Percentiles rank a stretch among this genome's conserved stretches.
These are phyloP conservation scores for Hydractinia symbiolongicarpus DNA, from an alignment of 30 jellyfish, hydroid and myxozoan genomes.

Conservation along the genomic window DNA sequence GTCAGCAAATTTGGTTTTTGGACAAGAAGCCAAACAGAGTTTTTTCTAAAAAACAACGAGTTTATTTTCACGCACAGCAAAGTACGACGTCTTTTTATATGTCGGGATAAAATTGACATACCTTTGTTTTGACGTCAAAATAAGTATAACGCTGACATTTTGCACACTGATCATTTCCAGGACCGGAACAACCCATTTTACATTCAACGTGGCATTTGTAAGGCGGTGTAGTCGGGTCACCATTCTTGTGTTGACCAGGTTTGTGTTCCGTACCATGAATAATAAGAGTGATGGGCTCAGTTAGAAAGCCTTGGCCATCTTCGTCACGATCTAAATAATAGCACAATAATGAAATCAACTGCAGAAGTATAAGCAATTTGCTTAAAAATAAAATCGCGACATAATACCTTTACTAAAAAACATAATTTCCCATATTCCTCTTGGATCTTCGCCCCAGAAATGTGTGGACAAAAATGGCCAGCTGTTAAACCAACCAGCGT, in stretches of 20 bases:
- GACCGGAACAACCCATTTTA: slow-evolving; percentile 76
- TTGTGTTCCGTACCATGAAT: slow-evolving; percentile 71
- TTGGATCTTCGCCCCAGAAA: slow-evolving; percentile 94
- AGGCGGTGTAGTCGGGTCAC: neutral
- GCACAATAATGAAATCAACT: neutral
- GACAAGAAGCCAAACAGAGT: slow-evolving; percentile 38
- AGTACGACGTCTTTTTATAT: too few species aligned
- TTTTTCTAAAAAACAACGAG: too few species aligned
- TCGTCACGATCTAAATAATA: slow-evolving; percentile 15
- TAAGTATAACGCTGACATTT: slow-evolving; percentile 55
- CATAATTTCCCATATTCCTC: slow-evolving; percentile 70
- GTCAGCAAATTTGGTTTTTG: slow-evolving; percentile 47
- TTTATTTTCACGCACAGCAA: too few species aligned
- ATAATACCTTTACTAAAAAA: slow-evolving; percentile 36
- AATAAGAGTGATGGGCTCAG: slow-evolving; percentile 54
- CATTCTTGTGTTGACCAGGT: slow-evolving; percentile 56
- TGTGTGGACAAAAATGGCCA: slow-evolving; percentile 89
- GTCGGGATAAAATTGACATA: too few species aligned
- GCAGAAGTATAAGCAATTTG: neutral
- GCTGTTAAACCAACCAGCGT: slow-evolving; percentile 41
- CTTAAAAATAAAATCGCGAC: neutral
- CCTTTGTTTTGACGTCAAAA: neutral
- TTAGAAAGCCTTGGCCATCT: slow-evolving; percentile 57
- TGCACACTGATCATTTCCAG: slow-evolving; percentile 59
- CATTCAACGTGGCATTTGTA: slow-evolving; percentile 75